Conservation (phyloP, 2,888 invertebrate genomes). For the Drosophila monieri region DNA sequence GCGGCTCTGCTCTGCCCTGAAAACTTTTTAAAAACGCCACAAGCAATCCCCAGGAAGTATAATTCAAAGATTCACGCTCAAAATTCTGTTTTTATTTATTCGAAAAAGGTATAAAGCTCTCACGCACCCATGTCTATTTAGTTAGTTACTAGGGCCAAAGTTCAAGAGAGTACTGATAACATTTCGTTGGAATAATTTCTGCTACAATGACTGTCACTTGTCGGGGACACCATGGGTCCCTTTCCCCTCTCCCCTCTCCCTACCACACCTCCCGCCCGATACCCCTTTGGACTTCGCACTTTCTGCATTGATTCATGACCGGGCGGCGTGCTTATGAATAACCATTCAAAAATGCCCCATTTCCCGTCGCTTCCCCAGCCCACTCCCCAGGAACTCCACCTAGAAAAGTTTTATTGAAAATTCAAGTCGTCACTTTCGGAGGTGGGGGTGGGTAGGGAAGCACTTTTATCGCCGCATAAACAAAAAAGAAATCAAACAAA, state of each 20-base stretch:
- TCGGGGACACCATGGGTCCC: constrained; percentile 6
- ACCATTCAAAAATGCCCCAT: constrained; percentile 58
- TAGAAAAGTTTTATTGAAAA: constrained; percentile 56
- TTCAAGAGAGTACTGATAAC: constrained; percentile 57
- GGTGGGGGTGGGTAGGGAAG: constrained; percentile 4
- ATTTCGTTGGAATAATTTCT: constrained; percentile 58
- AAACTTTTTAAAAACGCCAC: too few relatives aligned
- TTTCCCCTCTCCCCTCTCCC: background rate
- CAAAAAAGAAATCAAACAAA: constrained; percentile 29
- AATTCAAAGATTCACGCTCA: too few relatives aligned
- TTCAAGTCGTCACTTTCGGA: constrained; percentile 52
- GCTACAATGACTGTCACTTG: constrained; percentile 46
- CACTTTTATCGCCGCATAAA: constrained; percentile 46
- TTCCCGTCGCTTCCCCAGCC: background rate
- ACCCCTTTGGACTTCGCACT: constrained; percentile 62
- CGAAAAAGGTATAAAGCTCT: too few relatives aligned
- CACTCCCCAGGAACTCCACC: constrained; percentile 3
- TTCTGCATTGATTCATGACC: constrained; percentile 65
- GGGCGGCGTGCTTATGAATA: constrained; percentile 61
- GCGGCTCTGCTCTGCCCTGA: too few relatives aligned
- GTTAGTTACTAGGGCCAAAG: constrained; percentile 21
- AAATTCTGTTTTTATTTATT: too few relatives aligned
- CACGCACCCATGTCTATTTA: background rate
- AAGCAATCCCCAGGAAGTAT: too few relatives aligned
- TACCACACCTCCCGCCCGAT: background rate